Conservation (phyloP, 1,140 invertebrate species). For the Chrysopa pallens region DNA sequence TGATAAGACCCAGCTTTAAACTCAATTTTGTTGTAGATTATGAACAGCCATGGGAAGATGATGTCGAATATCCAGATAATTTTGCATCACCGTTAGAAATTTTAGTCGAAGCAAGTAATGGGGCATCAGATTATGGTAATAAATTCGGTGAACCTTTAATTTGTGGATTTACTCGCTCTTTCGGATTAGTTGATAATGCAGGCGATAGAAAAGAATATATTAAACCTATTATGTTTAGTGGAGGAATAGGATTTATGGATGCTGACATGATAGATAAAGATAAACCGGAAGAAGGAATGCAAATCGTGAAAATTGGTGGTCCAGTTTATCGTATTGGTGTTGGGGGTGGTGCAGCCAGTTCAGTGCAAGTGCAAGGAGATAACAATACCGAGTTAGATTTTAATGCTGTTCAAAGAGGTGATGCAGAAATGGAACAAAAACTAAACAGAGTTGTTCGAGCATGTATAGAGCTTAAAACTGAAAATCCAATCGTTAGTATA, state of each 20-base stretch:
- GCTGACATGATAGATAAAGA: slow-evolving; percentile 58
- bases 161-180: slow-evolving; percentile 78
- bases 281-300: slow-evolving; percentile 54
- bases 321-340: slow-evolving; percentile 95
- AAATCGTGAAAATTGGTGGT: slow-evolving; percentile 88
- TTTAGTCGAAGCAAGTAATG: slow-evolving; percentile 89
- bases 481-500: slow-evolving; percentile 86
- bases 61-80: slow-evolving; percentile 62
- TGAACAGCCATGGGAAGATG: slow-evolving; percentile 73
- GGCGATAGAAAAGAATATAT: slow-evolving; percentile 77
- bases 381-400: slow-evolving; percentile 80
- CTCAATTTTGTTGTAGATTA: slow-evolving; percentile 34
- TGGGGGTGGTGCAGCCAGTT: slow-evolving; percentile 90
- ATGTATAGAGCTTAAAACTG: slow-evolving; percentile 62
- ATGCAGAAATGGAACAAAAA: slow-evolving; percentile 98
- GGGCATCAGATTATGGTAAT: slow-evolving; percentile 96
- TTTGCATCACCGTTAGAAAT: slow-evolving; percentile 80
- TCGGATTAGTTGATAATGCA: slow-evolving; percentile 50
- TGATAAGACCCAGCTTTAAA: too few species aligned
- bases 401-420: slow-evolving; percentile 90
- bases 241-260: slow-evolving; percentile 82
- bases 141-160: slow-evolving; percentile 97
- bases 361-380: slow-evolving; percentile 80
- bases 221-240: slow-evolving; percentile 98
- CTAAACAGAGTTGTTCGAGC: slow-evolving; percentile 83